phyloP scores from a whole-genome alignment of 2,797 vertebrate species.

The Uromys caudimaculatus region DNA sequence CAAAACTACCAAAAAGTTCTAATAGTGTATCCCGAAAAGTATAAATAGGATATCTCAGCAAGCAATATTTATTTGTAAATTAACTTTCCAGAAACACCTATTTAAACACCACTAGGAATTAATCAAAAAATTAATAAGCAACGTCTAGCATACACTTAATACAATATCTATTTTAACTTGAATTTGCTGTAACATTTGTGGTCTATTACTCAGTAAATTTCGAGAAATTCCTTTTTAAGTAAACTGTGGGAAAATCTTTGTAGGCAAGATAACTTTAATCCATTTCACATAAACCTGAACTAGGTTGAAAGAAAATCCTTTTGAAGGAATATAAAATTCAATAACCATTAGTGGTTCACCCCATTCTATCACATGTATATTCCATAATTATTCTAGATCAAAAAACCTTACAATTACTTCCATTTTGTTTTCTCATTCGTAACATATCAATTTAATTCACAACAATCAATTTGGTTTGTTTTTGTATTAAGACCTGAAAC shows the following conservation, averaged over 20 bases:
- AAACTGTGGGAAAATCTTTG: slow-evolving; percentile 52
- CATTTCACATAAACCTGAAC: slow-evolving; percentile 63
- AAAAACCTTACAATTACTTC: slow-evolving; percentile 13
- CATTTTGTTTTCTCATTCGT: slow-evolving; percentile 8
- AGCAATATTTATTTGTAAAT: slow-evolving; percentile 34
- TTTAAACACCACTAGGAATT: slow-evolving; percentile 23
- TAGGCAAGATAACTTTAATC: slow-evolving; percentile 62
- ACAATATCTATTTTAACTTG: slow-evolving; percentile 59
- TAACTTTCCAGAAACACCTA: slow-evolving; percentile 58
- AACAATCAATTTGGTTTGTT: slow-evolving; percentile 60
- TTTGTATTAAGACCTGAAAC: slow-evolving; percentile 41
- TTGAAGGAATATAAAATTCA: slow-evolving; percentile 59
- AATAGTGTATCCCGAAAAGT: slow-evolving; percentile 34
- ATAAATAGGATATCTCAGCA: slow-evolving; percentile 30
- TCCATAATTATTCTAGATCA: slow-evolving; percentile 36
- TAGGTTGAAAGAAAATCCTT: slow-evolving; percentile 51
- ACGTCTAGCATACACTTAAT: slow-evolving; percentile 24
- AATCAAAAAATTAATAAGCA: slow-evolving; percentile 37
- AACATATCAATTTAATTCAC: slow-evolving; percentile 55
- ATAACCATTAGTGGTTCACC: slow-evolving; percentile 45
- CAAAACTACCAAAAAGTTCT: slow-evolving; percentile 52
- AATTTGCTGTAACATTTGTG: slow-evolving; percentile 52
- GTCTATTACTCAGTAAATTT: slow-evolving; percentile 22
- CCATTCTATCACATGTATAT: slow-evolving; percentile 56
- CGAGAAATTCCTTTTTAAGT: background rate